These are phyloP conservation scores for Agapostemon virescens DNA, from an alignment of 2,888 invertebrate species.

Conservation along the genomic window DNA sequence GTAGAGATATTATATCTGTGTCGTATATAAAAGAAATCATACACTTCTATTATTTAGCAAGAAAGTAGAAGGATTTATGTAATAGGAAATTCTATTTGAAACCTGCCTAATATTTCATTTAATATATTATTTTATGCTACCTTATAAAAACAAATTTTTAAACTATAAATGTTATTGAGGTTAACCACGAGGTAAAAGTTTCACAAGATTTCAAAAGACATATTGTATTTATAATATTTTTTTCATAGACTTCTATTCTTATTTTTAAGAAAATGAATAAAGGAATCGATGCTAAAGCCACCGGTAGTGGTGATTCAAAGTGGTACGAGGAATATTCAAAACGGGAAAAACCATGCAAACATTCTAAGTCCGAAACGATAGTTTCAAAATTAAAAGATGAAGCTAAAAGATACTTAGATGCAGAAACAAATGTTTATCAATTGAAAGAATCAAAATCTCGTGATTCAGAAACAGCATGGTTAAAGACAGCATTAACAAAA, in stretches of 20 bases:
- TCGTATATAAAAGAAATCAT: not conserved
- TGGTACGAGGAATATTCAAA: slow-evolving; percentile 84
- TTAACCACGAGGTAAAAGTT: slow-evolving; percentile 56
- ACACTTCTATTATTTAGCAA: not conserved
- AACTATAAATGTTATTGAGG: slow-evolving; percentile 34
- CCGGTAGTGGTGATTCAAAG: slow-evolving; percentile 77
- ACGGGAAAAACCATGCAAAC: slow-evolving; percentile 60
- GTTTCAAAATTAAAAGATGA: slow-evolving; percentile 84
- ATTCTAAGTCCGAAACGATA: slow-evolving; percentile 81
- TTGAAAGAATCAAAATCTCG: slow-evolving; percentile 80
- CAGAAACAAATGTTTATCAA: slow-evolving; percentile 83
- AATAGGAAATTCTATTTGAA: not conserved
- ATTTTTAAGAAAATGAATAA: slow-evolving; percentile 51
- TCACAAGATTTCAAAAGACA: not conserved
- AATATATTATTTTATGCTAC: not conserved
- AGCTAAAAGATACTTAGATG: slow-evolving; percentile 85
- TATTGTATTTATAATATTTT: slow-evolving; percentile 5
- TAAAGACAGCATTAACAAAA: slow-evolving; percentile 88
- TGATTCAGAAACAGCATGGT: slow-evolving; percentile 88
- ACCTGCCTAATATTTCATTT: not conserved
- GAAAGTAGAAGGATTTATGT: not conserved
- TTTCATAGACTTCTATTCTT: slow-evolving; percentile 8
- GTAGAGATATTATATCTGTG: too few relatives aligned
- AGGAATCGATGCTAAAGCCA: slow-evolving; percentile 10
- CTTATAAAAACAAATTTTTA: not conserved